Conservation (phyloP, 2,797 vertebrate genomes). For the Trematomus bernacchii region DNA sequence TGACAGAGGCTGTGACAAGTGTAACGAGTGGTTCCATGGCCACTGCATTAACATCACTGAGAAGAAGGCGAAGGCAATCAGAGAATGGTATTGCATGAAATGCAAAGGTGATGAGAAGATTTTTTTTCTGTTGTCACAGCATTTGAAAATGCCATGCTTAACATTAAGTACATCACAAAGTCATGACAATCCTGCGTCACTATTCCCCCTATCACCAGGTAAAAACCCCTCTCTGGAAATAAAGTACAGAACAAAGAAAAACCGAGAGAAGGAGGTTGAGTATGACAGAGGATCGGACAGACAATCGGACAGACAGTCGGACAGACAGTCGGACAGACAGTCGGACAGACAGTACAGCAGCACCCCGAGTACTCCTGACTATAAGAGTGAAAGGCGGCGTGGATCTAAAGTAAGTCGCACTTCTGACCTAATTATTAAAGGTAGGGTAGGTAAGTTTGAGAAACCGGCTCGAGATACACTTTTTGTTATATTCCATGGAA, state of each 20-base stretch:
- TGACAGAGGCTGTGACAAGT: slow-evolving; percentile 93
- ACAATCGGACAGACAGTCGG: no score
- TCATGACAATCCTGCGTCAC: neutral
- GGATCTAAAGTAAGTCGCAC: slow-evolving; percentile 83
- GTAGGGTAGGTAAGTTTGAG: no score
- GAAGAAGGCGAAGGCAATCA: slow-evolving; percentile 94
- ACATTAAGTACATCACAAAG: neutral
- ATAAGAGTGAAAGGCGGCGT: slow-evolving; percentile 84
- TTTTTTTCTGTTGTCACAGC: neutral
- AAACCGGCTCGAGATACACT: no score
- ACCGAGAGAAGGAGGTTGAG: slow-evolving; percentile 87
- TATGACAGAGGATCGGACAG: slow-evolving; percentile 71
- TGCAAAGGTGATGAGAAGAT: slow-evolving; percentile 86
- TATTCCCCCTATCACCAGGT: slow-evolving; percentile 72
- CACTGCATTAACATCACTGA: slow-evolving; percentile 95
- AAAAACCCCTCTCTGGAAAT: slow-evolving; percentile 90
- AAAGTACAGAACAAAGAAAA: slow-evolving; percentile 93
- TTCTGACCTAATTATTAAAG: slow-evolving; percentile 3
- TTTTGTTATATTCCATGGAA: no score
- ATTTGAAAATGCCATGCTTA: neutral
- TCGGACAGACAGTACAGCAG: slow-evolving; percentile 81
- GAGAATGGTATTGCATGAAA: slow-evolving; percentile 94
- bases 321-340: no score
- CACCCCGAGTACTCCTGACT: slow-evolving; percentile 84
- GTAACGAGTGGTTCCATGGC: slow-evolving; percentile 97